Evolutionary conservation across 1,140 invertebrate genomes (phyloP), one percentile per base, ranked within the genome.

Genomic region (Pectinophora gossypiella): DNA sequence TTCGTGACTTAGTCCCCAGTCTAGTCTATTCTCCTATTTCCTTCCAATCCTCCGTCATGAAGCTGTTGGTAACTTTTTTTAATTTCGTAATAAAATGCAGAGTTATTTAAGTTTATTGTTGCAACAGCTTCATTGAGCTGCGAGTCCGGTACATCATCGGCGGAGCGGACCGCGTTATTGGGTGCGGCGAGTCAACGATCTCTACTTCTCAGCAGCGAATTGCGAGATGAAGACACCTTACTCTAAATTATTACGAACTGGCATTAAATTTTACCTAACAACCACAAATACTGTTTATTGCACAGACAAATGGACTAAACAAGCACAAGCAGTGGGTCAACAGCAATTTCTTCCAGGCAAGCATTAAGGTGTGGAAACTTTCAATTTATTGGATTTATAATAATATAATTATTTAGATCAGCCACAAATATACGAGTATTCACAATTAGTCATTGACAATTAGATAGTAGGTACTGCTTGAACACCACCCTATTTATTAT

Each of bases 101-200:
- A 32, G 40, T 53, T 27, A 15, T 48, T 56, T 48, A 27, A 46
- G 22, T 59, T 55, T 46, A 49, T 48, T 48, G n/a, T n/a, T n/a
- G n/a, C n/a, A n/a, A 12, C 68, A 89, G 87, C 79, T 67, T 89
- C 87, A 57, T 59, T 89, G 62, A 89, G 87, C 54, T 88, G 75
- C 64, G 85, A 88, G 20, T 89, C 87, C 7, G 85, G 72, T 3
- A 88, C 87, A n/a, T 89, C 87, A n/a, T 88, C 87, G 3, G 86
- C 85, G n/a, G 90, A 91, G 59, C 68, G 87, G 15, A 88, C 85
- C 0, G 87, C 84, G 18, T 62, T 88, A 16, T 68, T 88, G 2
- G 85, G 85, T 0, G 84, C 81, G 2, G 70, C 84, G 9, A 83
- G 84, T 54, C 81, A 82, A 46, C 74, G 79, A 4, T 80, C 84